These are phyloP conservation scores for Acrobasis consociella DNA, from an alignment of 2,888 invertebrate genomes.

Conservation along the genomic window DNA sequence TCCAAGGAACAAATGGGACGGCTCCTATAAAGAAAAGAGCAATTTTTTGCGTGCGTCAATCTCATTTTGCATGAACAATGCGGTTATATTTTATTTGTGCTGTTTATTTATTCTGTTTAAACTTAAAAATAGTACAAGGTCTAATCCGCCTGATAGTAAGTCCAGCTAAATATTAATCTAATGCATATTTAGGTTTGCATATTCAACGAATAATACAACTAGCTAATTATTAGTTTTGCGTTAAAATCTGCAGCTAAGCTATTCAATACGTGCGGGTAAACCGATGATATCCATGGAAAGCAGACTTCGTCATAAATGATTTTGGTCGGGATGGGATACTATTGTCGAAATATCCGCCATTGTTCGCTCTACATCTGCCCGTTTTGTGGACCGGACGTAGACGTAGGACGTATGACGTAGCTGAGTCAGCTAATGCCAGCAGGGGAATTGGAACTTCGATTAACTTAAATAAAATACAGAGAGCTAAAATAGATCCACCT, in stretches of 20 bases:
- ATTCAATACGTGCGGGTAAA: slow-evolving; percentile 3
- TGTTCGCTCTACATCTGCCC: slow-evolving; percentile 62
- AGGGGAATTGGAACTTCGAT: background rate
- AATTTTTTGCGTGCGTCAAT: slow-evolving; percentile 59
- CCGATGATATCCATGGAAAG: slow-evolving; percentile 13
- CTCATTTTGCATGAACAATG: slow-evolving; percentile 51
- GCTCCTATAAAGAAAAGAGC: slow-evolving; percentile 54
- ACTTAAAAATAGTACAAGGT: background rate
- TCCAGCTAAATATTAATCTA: no score
- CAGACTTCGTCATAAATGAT: background rate
- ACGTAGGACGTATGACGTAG: no score
- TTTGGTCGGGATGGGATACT: slow-evolving; percentile 31
- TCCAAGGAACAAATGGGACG: slow-evolving; percentile 58
- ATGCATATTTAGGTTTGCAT: background rate
- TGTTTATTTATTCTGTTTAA: background rate
- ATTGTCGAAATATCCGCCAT: slow-evolving; percentile 52
- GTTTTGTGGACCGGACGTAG: slow-evolving; percentile 48
- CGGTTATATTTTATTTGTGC: slow-evolving; percentile 40
- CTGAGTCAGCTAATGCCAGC: background rate
- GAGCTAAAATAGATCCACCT: background rate
- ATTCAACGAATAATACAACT: background rate
- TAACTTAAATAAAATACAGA: background rate
- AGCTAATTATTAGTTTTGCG: background rate
- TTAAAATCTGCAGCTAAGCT: background rate
- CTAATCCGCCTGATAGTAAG: no score